A percentile compares a stretch with the other conserved stretches of the same genome.
Evolutionary conservation across 2,797 vertebrate species (phyloP).

Genomic region (Pogonophryne albipinna): DNA sequence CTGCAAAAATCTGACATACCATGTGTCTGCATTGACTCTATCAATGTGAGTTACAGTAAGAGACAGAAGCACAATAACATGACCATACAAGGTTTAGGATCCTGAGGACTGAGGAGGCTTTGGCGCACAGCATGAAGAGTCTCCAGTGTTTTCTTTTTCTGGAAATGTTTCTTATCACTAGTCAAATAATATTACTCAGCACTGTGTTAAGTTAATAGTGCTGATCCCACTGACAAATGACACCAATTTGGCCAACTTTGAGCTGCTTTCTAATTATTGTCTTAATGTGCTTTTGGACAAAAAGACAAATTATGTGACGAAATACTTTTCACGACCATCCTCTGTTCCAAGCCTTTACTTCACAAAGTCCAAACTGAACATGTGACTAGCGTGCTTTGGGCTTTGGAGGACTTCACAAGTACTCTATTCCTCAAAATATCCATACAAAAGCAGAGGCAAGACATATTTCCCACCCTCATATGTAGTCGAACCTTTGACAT

Average conservation of each 20-base stretch:
- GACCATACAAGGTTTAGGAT: constrained; percentile 73
- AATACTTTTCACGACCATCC: not conserved
- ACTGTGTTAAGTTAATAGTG: not conserved
- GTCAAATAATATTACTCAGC: constrained; percentile 39
- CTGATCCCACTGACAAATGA: not conserved
- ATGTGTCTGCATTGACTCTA: constrained; percentile 38
- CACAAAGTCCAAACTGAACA: constrained; percentile 15
- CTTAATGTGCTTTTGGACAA: not conserved
- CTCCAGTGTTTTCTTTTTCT: constrained; percentile 32
- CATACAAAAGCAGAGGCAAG: not conserved
- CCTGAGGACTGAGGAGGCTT: constrained; percentile 37
- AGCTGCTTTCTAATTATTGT: not conserved
- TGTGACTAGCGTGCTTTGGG: not conserved
- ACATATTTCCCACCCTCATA: not conserved
- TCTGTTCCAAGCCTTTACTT: not conserved
- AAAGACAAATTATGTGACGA: not conserved
- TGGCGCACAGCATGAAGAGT: constrained; percentile 46
- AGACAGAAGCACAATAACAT: constrained; percentile 67
- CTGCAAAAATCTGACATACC: constrained; percentile 34
- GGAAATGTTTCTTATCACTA: constrained; percentile 21
- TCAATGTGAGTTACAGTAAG: constrained; percentile 55
- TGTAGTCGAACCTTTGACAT: not conserved
- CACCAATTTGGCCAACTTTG: not conserved
- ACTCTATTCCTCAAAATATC: not conserved
- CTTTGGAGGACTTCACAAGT: not conserved